phyloP scores from a whole-genome alignment of 2,888 invertebrate species.

The Prosopocoilus inquinatus region DNA sequence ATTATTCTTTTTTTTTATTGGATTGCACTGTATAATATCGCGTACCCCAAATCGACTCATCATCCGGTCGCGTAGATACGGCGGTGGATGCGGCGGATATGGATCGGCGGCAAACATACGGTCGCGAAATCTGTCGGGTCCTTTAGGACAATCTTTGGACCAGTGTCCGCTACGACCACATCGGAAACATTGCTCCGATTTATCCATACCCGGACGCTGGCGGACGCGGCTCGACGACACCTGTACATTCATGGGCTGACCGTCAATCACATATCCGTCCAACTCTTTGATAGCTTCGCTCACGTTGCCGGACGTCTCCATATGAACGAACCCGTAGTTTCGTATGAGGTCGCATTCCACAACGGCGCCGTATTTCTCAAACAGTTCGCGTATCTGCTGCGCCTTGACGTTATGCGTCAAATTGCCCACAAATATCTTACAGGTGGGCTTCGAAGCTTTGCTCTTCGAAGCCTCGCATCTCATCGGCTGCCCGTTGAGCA shows the following conservation, averaged over 20 bases:
- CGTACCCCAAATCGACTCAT: constrained; percentile 86
- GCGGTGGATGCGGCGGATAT: constrained; percentile 74
- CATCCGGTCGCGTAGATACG: constrained; percentile 87
- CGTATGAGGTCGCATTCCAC: constrained; percentile 97
- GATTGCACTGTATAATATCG: constrained; percentile 31
- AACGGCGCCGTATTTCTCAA: constrained; percentile 93
- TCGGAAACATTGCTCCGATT: constrained; percentile 93
- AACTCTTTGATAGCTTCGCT: constrained; percentile 89
- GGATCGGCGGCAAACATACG: constrained; percentile 85
- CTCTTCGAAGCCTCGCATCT: constrained; percentile 90
- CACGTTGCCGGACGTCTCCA: constrained; percentile 88
- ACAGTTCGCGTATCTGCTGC: constrained; percentile 87
- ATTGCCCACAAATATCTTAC: constrained; percentile 97
- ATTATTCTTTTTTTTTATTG: no score
- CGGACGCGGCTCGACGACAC: constrained; percentile 90
- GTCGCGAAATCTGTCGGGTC: constrained; percentile 79
- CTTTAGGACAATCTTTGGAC: constrained; percentile 90
- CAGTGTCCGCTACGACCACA: constrained; percentile 94
- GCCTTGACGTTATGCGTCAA: constrained; percentile 90
- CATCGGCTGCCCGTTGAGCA: constrained; percentile 84
- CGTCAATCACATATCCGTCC: constrained; percentile 89
- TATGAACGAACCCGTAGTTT: constrained; percentile 97
- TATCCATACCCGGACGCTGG: constrained; percentile 86
- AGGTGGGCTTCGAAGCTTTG: constrained; percentile 84
- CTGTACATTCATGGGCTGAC: constrained; percentile 91